Evolutionary conservation across 2,797 vertebrate genomes (phyloP).

Genomic region (Danionella dracula): DNA sequence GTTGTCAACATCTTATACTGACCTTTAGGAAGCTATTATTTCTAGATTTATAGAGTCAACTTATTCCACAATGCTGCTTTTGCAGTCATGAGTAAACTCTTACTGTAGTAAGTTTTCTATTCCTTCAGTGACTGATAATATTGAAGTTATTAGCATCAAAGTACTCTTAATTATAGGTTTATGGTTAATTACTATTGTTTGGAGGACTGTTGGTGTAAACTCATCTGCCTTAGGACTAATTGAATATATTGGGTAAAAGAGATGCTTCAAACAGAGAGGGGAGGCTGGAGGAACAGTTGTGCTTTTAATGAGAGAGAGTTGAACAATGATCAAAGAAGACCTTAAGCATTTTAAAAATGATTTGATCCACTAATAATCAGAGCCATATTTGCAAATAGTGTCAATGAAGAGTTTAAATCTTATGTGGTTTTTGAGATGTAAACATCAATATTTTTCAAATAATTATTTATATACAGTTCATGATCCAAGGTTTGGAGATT

Average conservation of each 20-base stretch:
- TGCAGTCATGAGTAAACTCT: slow-evolving; percentile 1
- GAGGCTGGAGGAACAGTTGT: slow-evolving; percentile 23
- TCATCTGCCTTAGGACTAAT: slow-evolving; percentile 25
- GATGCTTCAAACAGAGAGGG: slow-evolving; percentile 14
- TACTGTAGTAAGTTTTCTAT: slow-evolving; percentile 1
- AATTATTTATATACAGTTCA: no score
- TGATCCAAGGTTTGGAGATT: no score
- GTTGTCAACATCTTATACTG: slow-evolving; percentile 56
- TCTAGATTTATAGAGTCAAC: slow-evolving; percentile 33
- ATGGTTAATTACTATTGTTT: slow-evolving; percentile 44
- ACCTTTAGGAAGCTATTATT: slow-evolving; percentile 54
- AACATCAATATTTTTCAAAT: no score
- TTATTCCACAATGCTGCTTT: slow-evolving; percentile 5
- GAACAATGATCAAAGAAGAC: slow-evolving; percentile 1
- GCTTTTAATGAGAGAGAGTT: slow-evolving; percentile 14
- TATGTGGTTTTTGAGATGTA: no score
- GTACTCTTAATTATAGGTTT: slow-evolving; percentile 42
- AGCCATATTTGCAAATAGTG: no score
- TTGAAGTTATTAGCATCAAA: slow-evolving; percentile 20
- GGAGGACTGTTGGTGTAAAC: slow-evolving; percentile 35
- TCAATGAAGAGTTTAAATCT: no score
- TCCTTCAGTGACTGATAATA: slow-evolving; percentile 7
- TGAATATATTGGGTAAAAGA: slow-evolving; percentile 2
- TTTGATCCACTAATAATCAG: no score
- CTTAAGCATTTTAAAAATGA: background rate